phyloP scores from a whole-genome alignment of 2,888 invertebrate genomes.

The Coremacera marginata region DNA sequence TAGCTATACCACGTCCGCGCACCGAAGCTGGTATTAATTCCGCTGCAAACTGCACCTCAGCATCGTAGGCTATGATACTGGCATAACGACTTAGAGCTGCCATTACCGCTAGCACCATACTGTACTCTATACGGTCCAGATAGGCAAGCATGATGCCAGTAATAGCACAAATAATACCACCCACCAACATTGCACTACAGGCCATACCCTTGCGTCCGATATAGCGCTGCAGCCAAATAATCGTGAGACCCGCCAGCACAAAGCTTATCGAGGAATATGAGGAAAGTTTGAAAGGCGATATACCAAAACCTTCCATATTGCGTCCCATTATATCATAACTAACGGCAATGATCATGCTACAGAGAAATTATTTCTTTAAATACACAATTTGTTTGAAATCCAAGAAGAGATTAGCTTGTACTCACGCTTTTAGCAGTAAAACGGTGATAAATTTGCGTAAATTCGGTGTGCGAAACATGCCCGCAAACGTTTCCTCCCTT shows the following conservation, averaged over 20 bases:
- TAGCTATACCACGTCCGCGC: slow-evolving; percentile 73
- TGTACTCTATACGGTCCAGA: slow-evolving; percentile 59
- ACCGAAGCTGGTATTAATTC: slow-evolving; percentile 75
- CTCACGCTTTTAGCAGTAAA: slow-evolving; percentile 74
- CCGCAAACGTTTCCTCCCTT: slow-evolving; percentile 66
- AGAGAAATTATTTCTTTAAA: not conserved
- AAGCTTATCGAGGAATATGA: slow-evolving; percentile 71
- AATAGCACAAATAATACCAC: slow-evolving; percentile 70
- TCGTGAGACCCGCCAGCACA: slow-evolving; percentile 69
- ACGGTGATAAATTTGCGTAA: slow-evolving; percentile 72
- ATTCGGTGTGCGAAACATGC: slow-evolving; percentile 71
- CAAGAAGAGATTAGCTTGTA: slow-evolving; percentile 24
- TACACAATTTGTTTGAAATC: too few species aligned
- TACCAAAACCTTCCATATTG: slow-evolving; percentile 71
- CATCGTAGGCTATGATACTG: slow-evolving; percentile 74
- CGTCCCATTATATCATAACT: slow-evolving; percentile 73
- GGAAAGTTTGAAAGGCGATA: slow-evolving; percentile 72
- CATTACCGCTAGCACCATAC: slow-evolving; percentile 66
- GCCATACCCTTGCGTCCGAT: slow-evolving; percentile 71
- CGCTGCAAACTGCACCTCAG: slow-evolving; percentile 75
- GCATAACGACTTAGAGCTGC: slow-evolving; percentile 71
- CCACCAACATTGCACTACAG: slow-evolving; percentile 70
- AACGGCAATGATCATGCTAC: slow-evolving; percentile 71
- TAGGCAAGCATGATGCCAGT: slow-evolving; percentile 69
- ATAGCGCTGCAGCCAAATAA: slow-evolving; percentile 60